Conservation (phyloP, 1,140 invertebrate species). For the Lasioglossum albipes region DNA sequence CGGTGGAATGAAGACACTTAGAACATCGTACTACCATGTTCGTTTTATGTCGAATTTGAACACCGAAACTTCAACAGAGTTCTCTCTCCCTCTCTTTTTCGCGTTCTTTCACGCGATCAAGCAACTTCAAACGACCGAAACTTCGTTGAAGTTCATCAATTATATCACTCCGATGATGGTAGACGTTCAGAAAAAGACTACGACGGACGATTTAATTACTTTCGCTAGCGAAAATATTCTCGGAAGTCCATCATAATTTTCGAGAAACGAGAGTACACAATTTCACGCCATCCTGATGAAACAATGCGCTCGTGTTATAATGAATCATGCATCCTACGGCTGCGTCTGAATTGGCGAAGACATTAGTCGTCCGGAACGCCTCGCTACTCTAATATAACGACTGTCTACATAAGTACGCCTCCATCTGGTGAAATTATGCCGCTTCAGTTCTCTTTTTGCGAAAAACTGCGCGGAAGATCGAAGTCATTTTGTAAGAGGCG, state of each 20-base stretch:
- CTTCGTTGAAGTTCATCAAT: not conserved
- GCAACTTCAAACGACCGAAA: not conserved
- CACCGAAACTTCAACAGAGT: no score
- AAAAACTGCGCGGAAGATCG: not conserved
- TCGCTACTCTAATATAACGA: not conserved
- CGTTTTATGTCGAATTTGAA: not conserved
- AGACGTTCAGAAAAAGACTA: not conserved
- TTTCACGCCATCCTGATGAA: not conserved
- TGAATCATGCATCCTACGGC: not conserved
- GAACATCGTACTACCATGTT: not conserved
- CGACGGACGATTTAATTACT: slow-evolving; percentile 16
- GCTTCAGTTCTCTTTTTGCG: not conserved
- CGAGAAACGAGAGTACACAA: not conserved
- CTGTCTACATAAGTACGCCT: not conserved
- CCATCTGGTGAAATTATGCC: not conserved
- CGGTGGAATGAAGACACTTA: not conserved
- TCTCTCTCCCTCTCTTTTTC: not conserved
- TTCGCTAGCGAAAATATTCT: slow-evolving; percentile 5
- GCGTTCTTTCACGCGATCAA: not conserved
- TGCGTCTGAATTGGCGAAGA: not conserved
- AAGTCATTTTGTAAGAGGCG: not conserved
- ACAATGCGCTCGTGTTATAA: slow-evolving; percentile 2
- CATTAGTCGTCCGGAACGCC: not conserved
- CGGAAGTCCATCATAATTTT: not conserved
- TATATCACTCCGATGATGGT: not conserved